Evolutionary conservation across 2,797 vertebrate species (phyloP).

Genomic region (Discoglossus pictus): DNA sequence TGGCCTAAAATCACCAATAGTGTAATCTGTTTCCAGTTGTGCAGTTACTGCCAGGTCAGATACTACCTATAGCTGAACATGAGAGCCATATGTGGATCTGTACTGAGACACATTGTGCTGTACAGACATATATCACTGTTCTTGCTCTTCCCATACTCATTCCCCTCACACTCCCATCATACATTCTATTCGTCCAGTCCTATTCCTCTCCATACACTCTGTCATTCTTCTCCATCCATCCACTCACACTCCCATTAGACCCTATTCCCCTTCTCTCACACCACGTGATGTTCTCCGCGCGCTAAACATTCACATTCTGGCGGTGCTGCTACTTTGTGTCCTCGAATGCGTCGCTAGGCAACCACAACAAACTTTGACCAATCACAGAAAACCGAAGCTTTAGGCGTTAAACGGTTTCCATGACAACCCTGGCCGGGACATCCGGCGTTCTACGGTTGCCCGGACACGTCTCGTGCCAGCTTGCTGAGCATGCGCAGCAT

Average conservation of each 20-base stretch:
- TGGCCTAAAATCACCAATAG: too few relatives aligned
- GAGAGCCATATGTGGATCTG: too few relatives aligned
- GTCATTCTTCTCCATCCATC: background rate
- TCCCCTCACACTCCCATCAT: background rate
- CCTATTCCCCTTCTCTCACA: background rate
- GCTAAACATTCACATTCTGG: constrained; percentile 34
- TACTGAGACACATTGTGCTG: background rate
- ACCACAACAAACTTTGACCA: constrained; percentile 9
- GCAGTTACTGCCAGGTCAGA: too few relatives aligned
- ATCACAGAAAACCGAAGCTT: background rate
- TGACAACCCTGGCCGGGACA: constrained; percentile 20
- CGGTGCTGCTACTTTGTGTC: constrained; percentile 13
- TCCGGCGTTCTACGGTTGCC: constrained; percentile 37
- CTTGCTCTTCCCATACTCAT: background rate
- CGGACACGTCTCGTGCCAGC: background rate
- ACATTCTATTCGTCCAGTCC: background rate
- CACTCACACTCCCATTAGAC: background rate
- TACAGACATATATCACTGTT: background rate
- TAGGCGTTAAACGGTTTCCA: background rate
- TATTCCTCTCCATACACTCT: background rate
- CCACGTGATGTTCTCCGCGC: background rate
- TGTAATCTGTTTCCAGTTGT: too few relatives aligned
- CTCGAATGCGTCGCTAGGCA: constrained; percentile 7
- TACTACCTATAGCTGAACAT: too few relatives aligned
- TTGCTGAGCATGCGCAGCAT: background rate